Evolutionary conservation across 35 echinoderm and acorn worm genomes (phyloP).

Genomic region (Holothuria glaberrima): DNA sequence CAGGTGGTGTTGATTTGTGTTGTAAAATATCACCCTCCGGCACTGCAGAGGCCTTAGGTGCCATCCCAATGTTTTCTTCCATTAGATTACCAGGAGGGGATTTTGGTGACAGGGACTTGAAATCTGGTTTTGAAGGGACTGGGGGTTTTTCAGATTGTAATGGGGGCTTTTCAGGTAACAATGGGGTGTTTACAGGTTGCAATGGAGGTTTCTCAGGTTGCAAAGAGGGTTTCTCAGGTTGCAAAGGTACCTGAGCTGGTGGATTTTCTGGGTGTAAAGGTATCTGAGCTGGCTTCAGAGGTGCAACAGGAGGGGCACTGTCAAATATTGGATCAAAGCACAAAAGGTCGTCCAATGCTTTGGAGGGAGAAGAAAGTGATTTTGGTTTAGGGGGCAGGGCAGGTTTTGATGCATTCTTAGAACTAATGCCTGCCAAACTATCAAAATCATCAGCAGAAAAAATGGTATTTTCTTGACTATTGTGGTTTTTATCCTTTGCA

Average conservation of each 20-base stretch:
- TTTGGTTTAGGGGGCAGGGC: slow-evolving; percentile 48
- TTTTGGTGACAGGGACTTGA: too few relatives aligned
- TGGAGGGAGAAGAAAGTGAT: slow-evolving; percentile 39
- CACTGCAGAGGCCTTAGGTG: too few relatives aligned
- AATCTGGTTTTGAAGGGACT: too few relatives aligned
- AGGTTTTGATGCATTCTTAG: slow-evolving; percentile 49
- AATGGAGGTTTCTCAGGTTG: slow-evolving; percentile 24
- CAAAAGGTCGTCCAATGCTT: slow-evolving; percentile 74
- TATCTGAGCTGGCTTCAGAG: background rate
- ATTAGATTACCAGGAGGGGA: too few relatives aligned
- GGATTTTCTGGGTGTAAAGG: background rate
- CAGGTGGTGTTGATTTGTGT: too few relatives aligned
- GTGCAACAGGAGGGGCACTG: slow-evolving; percentile 6
- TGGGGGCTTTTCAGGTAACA: background rate
- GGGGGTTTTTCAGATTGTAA: background rate
- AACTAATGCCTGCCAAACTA: slow-evolving; percentile 23
- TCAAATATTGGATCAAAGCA: slow-evolving; percentile 84
- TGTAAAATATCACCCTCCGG: too few relatives aligned
- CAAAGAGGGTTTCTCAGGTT: background rate
- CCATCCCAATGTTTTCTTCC: too few relatives aligned
- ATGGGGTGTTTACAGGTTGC: background rate
- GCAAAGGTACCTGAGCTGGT: slow-evolving; percentile 5
- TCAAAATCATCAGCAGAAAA: slow-evolving; percentile 14
- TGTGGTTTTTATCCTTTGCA: background rate
- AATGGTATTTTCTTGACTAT: background rate